Evolutionary conservation across 1,140 invertebrate genomes (phyloP), one percentile per base, ranked within the genome.

Genomic region (Leptonema lineaticorne): DNA sequence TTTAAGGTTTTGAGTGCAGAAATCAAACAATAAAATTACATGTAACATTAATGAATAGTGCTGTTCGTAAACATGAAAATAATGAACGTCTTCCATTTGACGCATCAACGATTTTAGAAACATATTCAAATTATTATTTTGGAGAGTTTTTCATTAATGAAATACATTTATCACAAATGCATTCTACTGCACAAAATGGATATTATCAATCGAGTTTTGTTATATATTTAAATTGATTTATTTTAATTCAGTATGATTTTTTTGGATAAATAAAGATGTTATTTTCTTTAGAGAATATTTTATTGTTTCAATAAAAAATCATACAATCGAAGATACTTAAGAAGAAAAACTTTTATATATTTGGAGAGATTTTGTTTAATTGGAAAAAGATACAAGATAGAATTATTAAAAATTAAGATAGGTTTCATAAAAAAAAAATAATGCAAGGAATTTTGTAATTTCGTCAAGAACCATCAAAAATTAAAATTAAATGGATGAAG

Each of bases 31-130:
- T 58, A 20, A 74, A 74, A 67, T 20, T 74, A 7, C 73, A 74
- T 68, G 58, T 71, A 18, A 74, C 73, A 18, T 53, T 74, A 9
- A 71, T 74, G 48, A 74, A 74, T 46, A 60, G 53, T n/a, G 26
- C 29, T 27, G 69, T 63, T 8, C 14, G 20, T 26, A 58, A 58
- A 46, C 53, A 16, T 56, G 9, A 48, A 6, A 63, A 41, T 53
- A 63, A 63, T 33, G 56, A 57, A 22, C 69, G 71, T 28, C 37
- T 33, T 5, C 57, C 71, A 41, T 74, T 74, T 60, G 69, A 74
- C 62, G 71, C 63, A n/a, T 37, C 56, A 11, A 46, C 29, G 9
- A 73, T 74, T 29, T 64, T 74, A 8, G 28, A 69, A 41, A 63
- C 67, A 14, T 73, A 63, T 41, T 30, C 30, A 58, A 33, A 73